Conservation (phyloP, 2,888 invertebrate species). For the Archips crataeganus region DNA sequence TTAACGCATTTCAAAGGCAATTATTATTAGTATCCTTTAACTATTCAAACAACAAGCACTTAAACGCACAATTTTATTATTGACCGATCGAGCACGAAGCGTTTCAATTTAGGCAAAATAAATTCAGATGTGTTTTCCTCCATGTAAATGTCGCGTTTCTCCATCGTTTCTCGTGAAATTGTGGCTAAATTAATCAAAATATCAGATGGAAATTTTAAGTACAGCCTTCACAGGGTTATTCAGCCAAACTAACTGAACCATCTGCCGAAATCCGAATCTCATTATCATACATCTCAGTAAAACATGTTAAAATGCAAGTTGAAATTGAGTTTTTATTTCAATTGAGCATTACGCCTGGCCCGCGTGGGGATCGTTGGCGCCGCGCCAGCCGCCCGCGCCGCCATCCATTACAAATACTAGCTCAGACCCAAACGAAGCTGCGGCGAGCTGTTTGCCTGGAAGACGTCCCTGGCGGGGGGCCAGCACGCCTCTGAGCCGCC, state of each 20-base stretch:
- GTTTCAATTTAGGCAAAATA: too few relatives aligned
- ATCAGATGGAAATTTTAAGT: too few relatives aligned
- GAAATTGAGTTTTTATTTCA: constrained; percentile 23
- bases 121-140: too few relatives aligned
- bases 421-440: not conserved
- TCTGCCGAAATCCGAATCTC: not conserved
- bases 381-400: not conserved
- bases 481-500: constrained; percentile 48
- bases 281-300: not conserved
- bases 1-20: too few relatives aligned
- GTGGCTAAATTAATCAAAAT: too few relatives aligned
- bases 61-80: too few relatives aligned
- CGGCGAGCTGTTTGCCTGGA: not conserved
- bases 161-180: too few relatives aligned
- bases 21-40: too few relatives aligned
- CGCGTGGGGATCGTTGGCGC: constrained; percentile 5
- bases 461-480: constrained; percentile 45
- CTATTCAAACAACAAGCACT: too few relatives aligned
- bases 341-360: constrained; percentile 11
- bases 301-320: not conserved
- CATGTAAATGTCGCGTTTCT: too few relatives aligned
- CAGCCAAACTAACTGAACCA: not conserved
- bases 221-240: too few relatives aligned
- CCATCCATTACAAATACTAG: not conserved
- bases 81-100: too few relatives aligned